Evolutionary conservation across 1,140 invertebrate genomes (phyloP).

Genomic region (Gryllus bimaculatus): DNA sequence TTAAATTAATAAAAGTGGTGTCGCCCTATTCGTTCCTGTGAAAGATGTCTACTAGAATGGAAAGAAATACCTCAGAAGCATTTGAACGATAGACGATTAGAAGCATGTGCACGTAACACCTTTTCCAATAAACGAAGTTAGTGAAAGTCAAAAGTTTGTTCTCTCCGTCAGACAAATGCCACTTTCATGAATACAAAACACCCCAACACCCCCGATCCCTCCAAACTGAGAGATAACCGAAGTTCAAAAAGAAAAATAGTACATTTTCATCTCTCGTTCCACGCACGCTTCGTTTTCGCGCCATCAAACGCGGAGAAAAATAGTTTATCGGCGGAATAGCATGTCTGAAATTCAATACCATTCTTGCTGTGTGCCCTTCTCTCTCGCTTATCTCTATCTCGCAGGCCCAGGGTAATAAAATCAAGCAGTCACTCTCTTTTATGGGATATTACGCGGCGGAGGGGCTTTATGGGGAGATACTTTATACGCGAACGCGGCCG

Average conservation of each 20-base stretch:
- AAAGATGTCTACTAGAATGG: too few species aligned
- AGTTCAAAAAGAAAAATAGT: background rate
- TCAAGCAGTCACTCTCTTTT: conserved; percentile 4
- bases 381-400: background rate
- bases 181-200: too few species aligned
- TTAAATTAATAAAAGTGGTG: too few species aligned
- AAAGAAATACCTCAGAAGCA: too few species aligned
- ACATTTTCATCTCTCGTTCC: background rate
- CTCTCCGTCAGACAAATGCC: too few species aligned
- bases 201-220: too few species aligned
- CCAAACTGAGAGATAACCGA: too few species aligned
- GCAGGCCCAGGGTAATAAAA: background rate
- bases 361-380: background rate
- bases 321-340: background rate
- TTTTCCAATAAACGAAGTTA: too few species aligned
- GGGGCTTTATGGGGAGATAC: background rate
- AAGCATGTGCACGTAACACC: too few species aligned
- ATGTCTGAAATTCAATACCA: background rate
- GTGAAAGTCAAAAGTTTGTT: too few species aligned
- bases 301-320: background rate
- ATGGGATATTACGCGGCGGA: background rate
- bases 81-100: too few species aligned
- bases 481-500: background rate
- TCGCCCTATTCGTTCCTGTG: too few species aligned
- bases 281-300: background rate